phyloP scores from a whole-genome alignment of 2,113 vertebrate species.

The Columba janthina region DNA sequence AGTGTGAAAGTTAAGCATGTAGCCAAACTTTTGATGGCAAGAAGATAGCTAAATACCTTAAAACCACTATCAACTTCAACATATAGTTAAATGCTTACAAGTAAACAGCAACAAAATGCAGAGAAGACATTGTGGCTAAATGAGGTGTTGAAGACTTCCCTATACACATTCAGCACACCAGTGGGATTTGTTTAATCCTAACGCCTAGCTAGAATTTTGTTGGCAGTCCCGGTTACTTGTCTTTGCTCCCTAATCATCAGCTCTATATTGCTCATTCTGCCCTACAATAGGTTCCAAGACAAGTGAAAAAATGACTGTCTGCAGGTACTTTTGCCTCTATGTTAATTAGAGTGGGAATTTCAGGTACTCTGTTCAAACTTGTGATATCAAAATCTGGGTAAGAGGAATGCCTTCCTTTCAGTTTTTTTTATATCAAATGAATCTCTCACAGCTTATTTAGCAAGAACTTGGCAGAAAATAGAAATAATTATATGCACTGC shows the following conservation, averaged over 20 bases:
- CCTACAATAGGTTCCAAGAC: background rate
- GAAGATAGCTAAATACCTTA: background rate
- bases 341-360: background rate
- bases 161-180: background rate
- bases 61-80: background rate
- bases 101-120: background rate
- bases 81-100: background rate
- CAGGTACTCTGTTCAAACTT: background rate
- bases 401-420: background rate
- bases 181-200: background rate
- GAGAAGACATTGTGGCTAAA: background rate
- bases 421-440: background rate
- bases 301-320: background rate
- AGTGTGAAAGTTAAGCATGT: background rate
- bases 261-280: background rate
- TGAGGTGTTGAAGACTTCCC: background rate
- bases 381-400: background rate
- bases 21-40: background rate
- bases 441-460: background rate
- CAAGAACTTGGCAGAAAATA: background rate
- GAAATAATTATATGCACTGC: background rate
- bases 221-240: background rate
- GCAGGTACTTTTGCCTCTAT: background rate
- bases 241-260: background rate
- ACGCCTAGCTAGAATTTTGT: background rate